Evolutionary conservation across 2,888 invertebrate genomes (phyloP).

Genomic region (Schizaphis graminum): DNA sequence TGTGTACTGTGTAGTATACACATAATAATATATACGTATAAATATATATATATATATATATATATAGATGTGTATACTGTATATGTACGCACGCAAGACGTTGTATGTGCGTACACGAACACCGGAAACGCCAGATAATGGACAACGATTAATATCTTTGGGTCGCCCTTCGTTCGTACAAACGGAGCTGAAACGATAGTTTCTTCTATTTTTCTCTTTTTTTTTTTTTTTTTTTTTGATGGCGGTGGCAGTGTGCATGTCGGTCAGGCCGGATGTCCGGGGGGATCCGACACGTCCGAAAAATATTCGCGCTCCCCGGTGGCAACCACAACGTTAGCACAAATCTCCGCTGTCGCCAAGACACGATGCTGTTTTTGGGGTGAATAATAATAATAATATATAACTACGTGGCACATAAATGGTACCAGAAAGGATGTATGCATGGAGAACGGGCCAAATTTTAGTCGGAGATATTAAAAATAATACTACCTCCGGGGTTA

Average conservation of each 20-base stretch:
- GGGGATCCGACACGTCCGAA: constrained; percentile 39
- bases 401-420: neutral
- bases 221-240: neutral
- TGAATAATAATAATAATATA: constrained; percentile 18
- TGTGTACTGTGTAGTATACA: neutral
- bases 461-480: constrained; percentile 27
- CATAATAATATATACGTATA: neutral
- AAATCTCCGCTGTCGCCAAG: constrained; percentile 47
- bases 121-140: constrained; percentile 63
- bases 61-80: neutral
- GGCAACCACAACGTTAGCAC: constrained; percentile 10
- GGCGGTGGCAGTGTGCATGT: neutral
- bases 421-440: neutral
- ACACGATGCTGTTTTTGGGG: constrained; percentile 21
- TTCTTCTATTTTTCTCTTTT: constrained; percentile 2
- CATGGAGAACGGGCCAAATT: neutral
- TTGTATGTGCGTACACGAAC: constrained; percentile 37
- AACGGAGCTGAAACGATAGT: constrained; percentile 42
- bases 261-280: constrained; percentile 41
- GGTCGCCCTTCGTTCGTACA: constrained; percentile 1
- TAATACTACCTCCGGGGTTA: constrained; percentile 15
- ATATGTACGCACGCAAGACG: neutral
- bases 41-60: too few species aligned
- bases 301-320: constrained; percentile 41
- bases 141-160: constrained; percentile 60